These are phyloP conservation scores for Melieria crassipennis DNA, from an alignment of 2,888 invertebrate genomes.

Conservation along the genomic window DNA sequence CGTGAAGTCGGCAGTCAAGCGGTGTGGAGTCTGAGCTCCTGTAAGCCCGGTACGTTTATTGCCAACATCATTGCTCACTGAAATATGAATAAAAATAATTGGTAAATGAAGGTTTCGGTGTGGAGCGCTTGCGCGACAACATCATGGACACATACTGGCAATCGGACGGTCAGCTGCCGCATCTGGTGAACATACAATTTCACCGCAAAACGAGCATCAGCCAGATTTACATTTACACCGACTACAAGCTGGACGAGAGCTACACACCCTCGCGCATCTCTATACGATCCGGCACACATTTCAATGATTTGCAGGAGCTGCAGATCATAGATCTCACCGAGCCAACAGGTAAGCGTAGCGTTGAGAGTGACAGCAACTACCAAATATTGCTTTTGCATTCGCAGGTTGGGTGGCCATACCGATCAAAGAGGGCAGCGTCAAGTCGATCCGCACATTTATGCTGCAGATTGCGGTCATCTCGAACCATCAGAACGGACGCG, in stretches of 20 bases:
- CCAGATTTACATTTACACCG: conserved; percentile 96
- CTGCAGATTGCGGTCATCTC: conserved; percentile 95
- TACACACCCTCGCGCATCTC: conserved; percentile 97
- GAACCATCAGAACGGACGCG: conserved; percentile 98
- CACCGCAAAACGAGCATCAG: conserved; percentile 93
- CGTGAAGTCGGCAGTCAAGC: conserved; percentile 92
- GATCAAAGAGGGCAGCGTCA: conserved; percentile 86
- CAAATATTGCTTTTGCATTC: neutral
- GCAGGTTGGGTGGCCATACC: conserved; percentile 95
- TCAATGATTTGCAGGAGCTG: conserved; percentile 95
- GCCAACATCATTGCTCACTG: neutral
- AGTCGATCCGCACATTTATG: conserved; percentile 94
- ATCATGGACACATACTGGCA: conserved; percentile 99
- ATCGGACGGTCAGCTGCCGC: conserved; percentile 98
- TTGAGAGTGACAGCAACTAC: neutral
- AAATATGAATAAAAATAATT: neutral
- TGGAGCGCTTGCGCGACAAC: conserved; percentile 94
- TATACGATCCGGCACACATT: conserved; percentile 92
- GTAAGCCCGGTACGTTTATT: conserved; percentile 84
- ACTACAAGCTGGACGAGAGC: conserved; percentile 98
- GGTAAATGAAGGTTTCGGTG: conserved; percentile 84
- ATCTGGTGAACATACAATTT: conserved; percentile 96
- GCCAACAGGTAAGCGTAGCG: conserved; percentile 72
- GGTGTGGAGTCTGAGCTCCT: conserved; percentile 98
- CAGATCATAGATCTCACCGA: conserved; percentile 94